Conservation (phyloP, 2,888 invertebrate genomes). For the Diabrotica balteata region DNA sequence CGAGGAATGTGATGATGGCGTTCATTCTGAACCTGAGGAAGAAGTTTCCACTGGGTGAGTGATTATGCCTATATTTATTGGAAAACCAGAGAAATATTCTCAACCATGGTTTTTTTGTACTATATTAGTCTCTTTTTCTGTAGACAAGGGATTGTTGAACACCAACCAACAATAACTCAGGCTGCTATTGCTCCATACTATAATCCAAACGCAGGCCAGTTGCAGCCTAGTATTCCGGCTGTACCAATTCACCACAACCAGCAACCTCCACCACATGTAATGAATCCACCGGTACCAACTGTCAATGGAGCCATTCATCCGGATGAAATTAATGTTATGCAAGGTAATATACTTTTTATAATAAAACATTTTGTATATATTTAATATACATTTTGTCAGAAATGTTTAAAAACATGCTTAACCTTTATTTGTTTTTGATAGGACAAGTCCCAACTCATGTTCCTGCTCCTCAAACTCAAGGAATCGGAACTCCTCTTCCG, state of each 20-base stretch:
- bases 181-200: constrained; percentile 52
- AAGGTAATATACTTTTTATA: constrained; percentile 40
- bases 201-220: constrained; percentile 48
- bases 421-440: constrained; percentile 14
- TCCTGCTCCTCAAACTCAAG: constrained; percentile 38
- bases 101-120: too few relatives aligned
- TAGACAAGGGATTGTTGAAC: constrained; percentile 43
- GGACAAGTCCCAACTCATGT: constrained; percentile 44
- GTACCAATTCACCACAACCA: constrained; percentile 49
- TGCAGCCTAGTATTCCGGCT: constrained; percentile 46
- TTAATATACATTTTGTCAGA: neutral
- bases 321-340: constrained; percentile 55
- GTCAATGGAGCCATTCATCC: constrained; percentile 60
- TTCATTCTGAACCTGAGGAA: constrained; percentile 72
- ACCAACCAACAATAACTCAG: constrained; percentile 54
- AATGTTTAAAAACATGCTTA: neutral
- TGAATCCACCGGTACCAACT: constrained; percentile 52
- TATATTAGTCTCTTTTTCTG: neutral
- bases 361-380: too few relatives aligned
- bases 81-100: too few relatives aligned
- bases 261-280: constrained; percentile 52
- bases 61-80: too few relatives aligned
- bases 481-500: constrained; percentile 41
- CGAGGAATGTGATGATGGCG: constrained; percentile 68
- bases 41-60: constrained; percentile 58